Evolutionary conservation across 2,797 vertebrate genomes (phyloP).

Genomic region (Babyrousa celebensis): DNA sequence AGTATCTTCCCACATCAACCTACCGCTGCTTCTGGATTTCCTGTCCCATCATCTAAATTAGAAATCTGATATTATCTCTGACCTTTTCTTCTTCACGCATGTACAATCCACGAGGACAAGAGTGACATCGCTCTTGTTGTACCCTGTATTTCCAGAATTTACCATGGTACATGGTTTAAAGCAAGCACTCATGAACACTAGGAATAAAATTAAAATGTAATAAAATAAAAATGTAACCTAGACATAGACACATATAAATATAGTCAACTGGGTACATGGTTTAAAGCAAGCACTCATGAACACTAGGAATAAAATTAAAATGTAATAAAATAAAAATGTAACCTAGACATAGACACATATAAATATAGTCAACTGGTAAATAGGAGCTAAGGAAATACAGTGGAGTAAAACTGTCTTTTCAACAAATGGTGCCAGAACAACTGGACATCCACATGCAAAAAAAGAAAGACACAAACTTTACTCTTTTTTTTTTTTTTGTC

Average conservation of each 20-base stretch:
- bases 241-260: background rate
- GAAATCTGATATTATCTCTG: background rate
- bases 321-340: background rate
- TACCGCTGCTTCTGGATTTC: slow-evolving; percentile 31
- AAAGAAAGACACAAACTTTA: background rate
- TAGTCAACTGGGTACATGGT: background rate
- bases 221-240: background rate
- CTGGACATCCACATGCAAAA: background rate
- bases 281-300: background rate
- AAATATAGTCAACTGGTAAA: background rate
- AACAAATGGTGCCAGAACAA: background rate
- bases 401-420: background rate
- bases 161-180: background rate
- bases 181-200: background rate
- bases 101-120: background rate
- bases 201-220: background rate
- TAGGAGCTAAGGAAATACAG: background rate
- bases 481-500: no score
- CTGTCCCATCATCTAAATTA: background rate
- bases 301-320: background rate
- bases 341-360: background rate
- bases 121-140: background rate
- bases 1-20: background rate
- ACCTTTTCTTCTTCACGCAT: background rate
- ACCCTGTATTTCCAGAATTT: background rate